These are phyloP conservation scores for Hybognathus amarus DNA, from an alignment of 2,797 vertebrate species.

Conservation along the genomic window DNA sequence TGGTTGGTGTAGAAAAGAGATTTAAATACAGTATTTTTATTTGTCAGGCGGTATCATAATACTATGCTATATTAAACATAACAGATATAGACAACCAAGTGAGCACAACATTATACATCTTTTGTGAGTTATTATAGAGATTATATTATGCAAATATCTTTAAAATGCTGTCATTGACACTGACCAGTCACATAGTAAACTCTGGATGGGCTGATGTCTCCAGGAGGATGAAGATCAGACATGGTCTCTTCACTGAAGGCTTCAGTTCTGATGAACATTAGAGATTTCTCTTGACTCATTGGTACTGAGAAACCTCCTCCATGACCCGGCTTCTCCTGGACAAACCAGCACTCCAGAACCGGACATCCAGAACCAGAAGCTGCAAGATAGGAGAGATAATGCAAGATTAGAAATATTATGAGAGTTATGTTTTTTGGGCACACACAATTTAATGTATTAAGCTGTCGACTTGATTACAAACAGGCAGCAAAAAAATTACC, in stretches of 20 bases:
- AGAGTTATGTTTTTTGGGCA: not conserved
- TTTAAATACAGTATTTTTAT: not conserved
- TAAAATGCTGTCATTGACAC: constrained; percentile 40
- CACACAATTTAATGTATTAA: not conserved
- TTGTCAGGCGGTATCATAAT: not conserved
- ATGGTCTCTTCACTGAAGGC: not conserved
- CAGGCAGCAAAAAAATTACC: constrained; percentile 58
- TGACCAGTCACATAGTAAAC: constrained; percentile 74
- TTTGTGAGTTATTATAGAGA: not conserved
- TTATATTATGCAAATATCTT: not conserved
- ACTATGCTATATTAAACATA: not conserved
- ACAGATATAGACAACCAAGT: not conserved
- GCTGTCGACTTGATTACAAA: not conserved
- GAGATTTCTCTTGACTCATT: constrained; percentile 72
- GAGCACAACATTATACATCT: not conserved
- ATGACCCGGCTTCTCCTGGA: constrained; percentile 68
- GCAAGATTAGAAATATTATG: not conserved
- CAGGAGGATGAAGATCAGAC: not conserved
- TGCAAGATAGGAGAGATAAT: constrained; percentile 20
- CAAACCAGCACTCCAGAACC: constrained; percentile 80
- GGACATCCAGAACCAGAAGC: constrained; percentile 68
- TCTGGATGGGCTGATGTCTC: constrained; percentile 65
- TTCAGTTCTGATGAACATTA: constrained; percentile 67
- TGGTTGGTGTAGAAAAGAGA: not conserved
- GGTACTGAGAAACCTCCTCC: constrained; percentile 70